Evolutionary conservation across 2,113 vertebrate genomes (phyloP).

Genomic region (Melanotaenia duboulayi): DNA sequence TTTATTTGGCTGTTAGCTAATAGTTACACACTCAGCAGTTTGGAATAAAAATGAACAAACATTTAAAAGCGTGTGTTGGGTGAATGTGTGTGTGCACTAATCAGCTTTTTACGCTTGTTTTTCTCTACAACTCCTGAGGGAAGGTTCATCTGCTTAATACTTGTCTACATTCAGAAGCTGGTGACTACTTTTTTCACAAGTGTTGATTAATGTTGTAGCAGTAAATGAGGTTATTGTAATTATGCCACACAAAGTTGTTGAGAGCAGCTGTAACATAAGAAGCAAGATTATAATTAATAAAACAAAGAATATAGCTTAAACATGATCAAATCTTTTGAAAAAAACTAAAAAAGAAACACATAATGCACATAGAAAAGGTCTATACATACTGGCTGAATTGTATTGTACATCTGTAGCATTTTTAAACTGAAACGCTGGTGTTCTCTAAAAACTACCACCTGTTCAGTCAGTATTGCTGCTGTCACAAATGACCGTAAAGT

Average conservation of each 20-base stretch:
- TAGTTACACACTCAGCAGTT: background rate
- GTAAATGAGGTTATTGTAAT: background rate
- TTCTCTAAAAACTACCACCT: background rate
- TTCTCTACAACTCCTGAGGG: background rate
- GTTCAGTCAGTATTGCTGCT: background rate
- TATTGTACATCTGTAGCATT: background rate
- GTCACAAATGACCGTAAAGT: background rate
- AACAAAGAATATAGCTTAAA: background rate
- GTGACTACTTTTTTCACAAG: background rate
- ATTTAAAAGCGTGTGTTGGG: background rate
- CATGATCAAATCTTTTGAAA: background rate
- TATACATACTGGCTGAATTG: background rate
- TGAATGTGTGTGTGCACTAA: background rate
- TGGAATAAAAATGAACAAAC: background rate
- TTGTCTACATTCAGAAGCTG: background rate
- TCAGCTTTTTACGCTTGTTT: background rate
- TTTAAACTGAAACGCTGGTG: background rate
- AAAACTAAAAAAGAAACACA: background rate
- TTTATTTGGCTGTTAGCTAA: slow-evolving; percentile 10
- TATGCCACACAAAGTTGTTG: background rate
- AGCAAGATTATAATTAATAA: background rate
- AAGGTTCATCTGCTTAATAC: slow-evolving; percentile 1
- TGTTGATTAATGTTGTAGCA: background rate
- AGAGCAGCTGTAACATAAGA: background rate
- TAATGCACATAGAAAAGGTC: background rate